Evolutionary conservation across 2,797 vertebrate genomes (phyloP).

Genomic region (Microctenopoma lineatum): DNA sequence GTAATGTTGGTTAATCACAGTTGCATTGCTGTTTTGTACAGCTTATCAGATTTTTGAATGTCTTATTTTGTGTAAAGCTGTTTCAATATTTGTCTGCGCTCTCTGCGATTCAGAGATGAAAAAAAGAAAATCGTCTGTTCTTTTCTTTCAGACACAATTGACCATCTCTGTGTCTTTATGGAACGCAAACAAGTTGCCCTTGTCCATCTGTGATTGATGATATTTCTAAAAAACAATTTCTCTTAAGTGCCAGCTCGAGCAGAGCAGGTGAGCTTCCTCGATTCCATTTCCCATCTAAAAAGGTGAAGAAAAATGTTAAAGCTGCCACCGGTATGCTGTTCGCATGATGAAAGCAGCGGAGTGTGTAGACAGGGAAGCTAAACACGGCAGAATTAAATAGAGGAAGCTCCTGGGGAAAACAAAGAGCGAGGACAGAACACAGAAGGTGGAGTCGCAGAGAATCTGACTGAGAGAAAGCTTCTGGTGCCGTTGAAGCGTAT

Average conservation of each 20-base stretch:
- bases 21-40: neutral
- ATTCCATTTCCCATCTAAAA: conserved; percentile 62
- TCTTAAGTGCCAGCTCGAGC: conserved; percentile 59
- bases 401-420: conserved; percentile 48
- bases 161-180: conserved; percentile 48
- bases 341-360: conserved; percentile 68
- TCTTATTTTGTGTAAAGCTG: conserved; percentile 31
- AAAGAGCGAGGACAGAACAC: conserved; percentile 8
- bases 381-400: conserved; percentile 71
- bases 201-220: conserved; percentile 77
- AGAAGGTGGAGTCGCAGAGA: conserved; percentile 27
- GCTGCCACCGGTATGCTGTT: conserved; percentile 59
- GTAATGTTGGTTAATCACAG: neutral
- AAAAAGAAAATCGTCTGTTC: conserved; percentile 24
- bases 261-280: conserved; percentile 68
- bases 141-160: conserved; percentile 40
- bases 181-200: conserved; percentile 35
- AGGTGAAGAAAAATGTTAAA: conserved; percentile 44
- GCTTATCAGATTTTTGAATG: neutral
- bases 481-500: conserved; percentile 66
- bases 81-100: conserved; percentile 33
- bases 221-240: conserved; percentile 79
- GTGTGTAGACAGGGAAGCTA: conserved; percentile 59
- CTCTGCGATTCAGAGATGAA: conserved; percentile 13
- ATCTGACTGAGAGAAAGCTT: conserved; percentile 61